Evolutionary conservation across 2,888 invertebrate species (phyloP).

Genomic region (Stenotaenia linearis): DNA sequence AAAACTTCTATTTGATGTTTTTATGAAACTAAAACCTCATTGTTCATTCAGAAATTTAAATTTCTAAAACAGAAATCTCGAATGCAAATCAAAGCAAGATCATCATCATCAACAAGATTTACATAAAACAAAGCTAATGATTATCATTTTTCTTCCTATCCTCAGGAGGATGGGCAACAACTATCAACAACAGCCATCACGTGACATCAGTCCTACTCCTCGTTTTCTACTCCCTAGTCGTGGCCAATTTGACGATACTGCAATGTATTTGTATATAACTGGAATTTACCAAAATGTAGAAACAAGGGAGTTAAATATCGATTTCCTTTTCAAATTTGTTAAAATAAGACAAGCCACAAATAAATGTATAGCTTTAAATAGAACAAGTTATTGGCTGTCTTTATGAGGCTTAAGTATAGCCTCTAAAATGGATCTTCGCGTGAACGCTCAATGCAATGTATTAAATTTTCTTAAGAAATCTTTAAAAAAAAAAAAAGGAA

Average conservation of each 20-base stretch:
- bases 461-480: neutral
- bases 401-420: neutral
- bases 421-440: neutral
- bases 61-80: neutral
- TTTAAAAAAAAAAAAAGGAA: neutral
- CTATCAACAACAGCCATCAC: neutral
- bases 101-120: no score
- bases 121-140: no score
- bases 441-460: conserved; percentile 24
- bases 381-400: neutral
- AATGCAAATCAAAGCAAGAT: neutral
- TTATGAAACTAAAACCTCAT: neutral
- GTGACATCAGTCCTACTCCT: neutral
- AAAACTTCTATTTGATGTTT: no score
- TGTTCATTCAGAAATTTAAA: neutral
- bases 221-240: neutral
- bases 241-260: neutral
- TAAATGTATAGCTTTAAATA: conserved; percentile 4
- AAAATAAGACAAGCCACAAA: neutral
- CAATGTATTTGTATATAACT: neutral
- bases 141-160: neutral
- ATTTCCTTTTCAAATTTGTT: neutral
- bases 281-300: neutral
- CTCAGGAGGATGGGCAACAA: neutral
- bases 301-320: neutral